Evolutionary conservation across 1,140 invertebrate genomes (phyloP).

Genomic region (Colletes latitarsis): DNA sequence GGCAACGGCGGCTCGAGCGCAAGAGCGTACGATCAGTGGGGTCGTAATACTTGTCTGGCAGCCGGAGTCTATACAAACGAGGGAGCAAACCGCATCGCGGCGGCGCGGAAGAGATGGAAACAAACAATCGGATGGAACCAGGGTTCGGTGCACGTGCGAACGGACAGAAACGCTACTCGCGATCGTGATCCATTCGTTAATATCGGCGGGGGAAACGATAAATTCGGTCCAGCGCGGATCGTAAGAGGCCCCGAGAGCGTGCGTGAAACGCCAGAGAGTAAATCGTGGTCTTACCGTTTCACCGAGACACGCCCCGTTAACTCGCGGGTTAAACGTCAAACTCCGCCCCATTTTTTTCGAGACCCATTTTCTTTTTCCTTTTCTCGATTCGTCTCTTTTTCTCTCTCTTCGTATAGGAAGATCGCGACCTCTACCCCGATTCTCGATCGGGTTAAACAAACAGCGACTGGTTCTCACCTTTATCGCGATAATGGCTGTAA

Average conservation of each 20-base stretch:
- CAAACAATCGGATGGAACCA: not conserved
- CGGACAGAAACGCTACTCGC: not conserved
- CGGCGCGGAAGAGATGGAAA: not conserved
- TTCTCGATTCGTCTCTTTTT: not conserved
- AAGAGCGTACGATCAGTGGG: not conserved
- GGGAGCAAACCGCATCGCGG: not conserved
- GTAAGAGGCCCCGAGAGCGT: not conserved
- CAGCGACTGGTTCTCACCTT: constrained; percentile 67
- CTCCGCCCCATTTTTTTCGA: constrained; percentile 63
- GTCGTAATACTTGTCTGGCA: not conserved
- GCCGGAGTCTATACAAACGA: not conserved
- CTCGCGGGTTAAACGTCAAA: constrained; percentile 62
- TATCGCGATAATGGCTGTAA: constrained; percentile 71
- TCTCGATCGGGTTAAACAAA: constrained; percentile 67
- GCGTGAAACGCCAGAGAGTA: constrained; percentile 65
- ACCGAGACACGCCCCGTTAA: constrained; percentile 70
- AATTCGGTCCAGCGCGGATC: constrained; percentile 33
- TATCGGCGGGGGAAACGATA: constrained; percentile 49
- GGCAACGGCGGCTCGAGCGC: no score
- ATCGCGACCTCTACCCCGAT: constrained; percentile 58
- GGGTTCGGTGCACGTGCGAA: constrained; percentile 22
- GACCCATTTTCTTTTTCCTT: constrained; percentile 32
- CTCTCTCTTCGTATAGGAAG: not conserved
- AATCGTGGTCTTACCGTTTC: constrained; percentile 68
- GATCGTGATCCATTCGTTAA: constrained; percentile 36